Evolutionary conservation across 2,797 vertebrate genomes (phyloP).

Genomic region (Passerculus sandwichensis): DNA sequence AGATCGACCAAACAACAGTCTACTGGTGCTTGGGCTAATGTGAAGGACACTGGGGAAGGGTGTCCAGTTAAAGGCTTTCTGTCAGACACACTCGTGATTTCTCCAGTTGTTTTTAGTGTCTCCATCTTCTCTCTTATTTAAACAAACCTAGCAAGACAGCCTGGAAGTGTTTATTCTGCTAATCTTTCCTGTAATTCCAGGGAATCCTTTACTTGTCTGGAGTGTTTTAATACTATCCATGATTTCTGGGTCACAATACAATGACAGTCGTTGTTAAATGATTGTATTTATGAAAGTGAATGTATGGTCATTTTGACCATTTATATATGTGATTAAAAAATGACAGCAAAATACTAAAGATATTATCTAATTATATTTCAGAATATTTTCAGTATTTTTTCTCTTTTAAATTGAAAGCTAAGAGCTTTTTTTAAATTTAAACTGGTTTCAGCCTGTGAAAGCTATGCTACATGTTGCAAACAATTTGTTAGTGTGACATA

Average conservation of each 20-base stretch:
- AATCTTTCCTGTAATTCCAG: constrained; percentile 1
- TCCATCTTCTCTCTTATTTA: background rate
- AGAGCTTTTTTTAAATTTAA: background rate
- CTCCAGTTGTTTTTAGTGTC: background rate
- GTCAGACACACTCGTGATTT: background rate
- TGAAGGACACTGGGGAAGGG: background rate
- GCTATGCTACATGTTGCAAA: background rate
- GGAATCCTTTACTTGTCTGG: background rate
- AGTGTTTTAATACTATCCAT: background rate
- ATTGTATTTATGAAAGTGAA: background rate
- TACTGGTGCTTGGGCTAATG: background rate
- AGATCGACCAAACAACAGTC: constrained; percentile 9
- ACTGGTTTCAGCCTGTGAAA: background rate
- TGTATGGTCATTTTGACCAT: background rate
- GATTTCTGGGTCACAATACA: background rate
- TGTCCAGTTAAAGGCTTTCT: background rate
- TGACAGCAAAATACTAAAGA: background rate
- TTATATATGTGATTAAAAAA: background rate
- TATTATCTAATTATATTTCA: background rate
- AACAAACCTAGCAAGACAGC: background rate
- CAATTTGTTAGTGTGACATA: background rate
- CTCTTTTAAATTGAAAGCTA: background rate
- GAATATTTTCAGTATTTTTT: background rate
- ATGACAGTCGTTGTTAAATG: background rate
- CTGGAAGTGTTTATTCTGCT: constrained; percentile 41